Evolutionary conservation across 2,888 invertebrate species (phyloP), one percentile per base, ranked within the genome.

Genomic region (Drosophila suboccidentalis): DNA sequence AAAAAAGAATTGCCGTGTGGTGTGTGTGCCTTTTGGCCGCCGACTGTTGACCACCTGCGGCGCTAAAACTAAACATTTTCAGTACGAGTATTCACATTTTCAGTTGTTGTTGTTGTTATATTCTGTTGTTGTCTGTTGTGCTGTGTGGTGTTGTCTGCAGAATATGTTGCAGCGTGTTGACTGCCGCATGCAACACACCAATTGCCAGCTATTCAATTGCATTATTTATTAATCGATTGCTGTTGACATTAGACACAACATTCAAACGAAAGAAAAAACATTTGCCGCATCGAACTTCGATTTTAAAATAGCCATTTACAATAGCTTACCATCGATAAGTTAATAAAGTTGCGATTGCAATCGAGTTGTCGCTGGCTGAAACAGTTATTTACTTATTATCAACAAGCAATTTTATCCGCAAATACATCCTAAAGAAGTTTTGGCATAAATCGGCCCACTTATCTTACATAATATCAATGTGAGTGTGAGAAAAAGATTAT

Each of bases 211-310:
- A 88, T 89, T 69, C 62, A 78, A 69, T 80, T 67, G 75, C 73
- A 72, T 84, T 76, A 89, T 89, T 89, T 89, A 84, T 84, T 84
- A 76, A 84, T 74, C 55, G 66, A 53, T 63, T 87, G 87, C 57
- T 69, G 71, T 84, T 84, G 84, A 89, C 84, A 84, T 60, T 64
- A 60, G 61, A 49, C 71, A 50, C 32, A 50, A 51, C 59, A 58
- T 51, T 67, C 41, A 38, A 19, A 11, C 22, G 43, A 36, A 11
- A 29, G 1, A 43, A 34, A 57, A 62, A 44, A 50, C 50, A 71
- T 47, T 63, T 29, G 32, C 32, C 44, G 9, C 41, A 29, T n/a
- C 55, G 29, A 10, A 32, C 26, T 44, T 51, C 36, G 32, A 57
- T 57, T 51, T 49, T n/a, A 44, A 62, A n/a, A 26, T 19, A 34